These are phyloP conservation scores for Zosterops hypoxanthus DNA, from an alignment of 2,113 vertebrate species.

Conservation along the genomic window DNA sequence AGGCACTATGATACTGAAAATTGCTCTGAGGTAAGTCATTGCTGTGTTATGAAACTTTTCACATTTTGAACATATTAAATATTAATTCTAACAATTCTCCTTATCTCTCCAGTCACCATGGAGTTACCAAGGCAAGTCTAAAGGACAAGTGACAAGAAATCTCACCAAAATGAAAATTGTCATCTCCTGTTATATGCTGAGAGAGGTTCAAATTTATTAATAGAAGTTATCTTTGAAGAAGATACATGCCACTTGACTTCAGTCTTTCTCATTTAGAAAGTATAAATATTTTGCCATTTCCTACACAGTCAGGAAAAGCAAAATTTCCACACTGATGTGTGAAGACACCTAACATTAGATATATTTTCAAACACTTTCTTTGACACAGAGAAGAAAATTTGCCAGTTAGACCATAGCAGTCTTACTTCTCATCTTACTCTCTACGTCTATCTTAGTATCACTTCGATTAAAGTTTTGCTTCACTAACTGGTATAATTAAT, in stretches of 20 bases:
- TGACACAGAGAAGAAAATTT: neutral
- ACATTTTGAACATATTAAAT: neutral
- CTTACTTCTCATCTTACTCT: neutral
- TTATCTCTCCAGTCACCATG: neutral
- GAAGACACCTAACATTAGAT: neutral
- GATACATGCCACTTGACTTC: neutral
- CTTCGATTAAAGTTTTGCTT: neutral
- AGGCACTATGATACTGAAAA: neutral
- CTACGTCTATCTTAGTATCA: neutral
- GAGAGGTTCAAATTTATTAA: neutral
- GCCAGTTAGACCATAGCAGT: neutral
- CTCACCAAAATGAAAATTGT: neutral
- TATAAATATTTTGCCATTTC: neutral
- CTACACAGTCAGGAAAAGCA: neutral
- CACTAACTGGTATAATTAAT: neutral
- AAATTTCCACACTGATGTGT: neutral
- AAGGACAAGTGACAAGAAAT: neutral
- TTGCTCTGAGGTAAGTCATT: neutral
- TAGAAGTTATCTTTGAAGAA: neutral
- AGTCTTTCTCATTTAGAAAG: neutral
- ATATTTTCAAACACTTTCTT: neutral
- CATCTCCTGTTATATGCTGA: neutral
- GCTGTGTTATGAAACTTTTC: neutral
- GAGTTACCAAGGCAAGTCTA: neutral
- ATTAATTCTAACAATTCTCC: neutral